phyloP scores from a whole-genome alignment of 2,797 vertebrate species.

The Mionectes olivaceus region DNA sequence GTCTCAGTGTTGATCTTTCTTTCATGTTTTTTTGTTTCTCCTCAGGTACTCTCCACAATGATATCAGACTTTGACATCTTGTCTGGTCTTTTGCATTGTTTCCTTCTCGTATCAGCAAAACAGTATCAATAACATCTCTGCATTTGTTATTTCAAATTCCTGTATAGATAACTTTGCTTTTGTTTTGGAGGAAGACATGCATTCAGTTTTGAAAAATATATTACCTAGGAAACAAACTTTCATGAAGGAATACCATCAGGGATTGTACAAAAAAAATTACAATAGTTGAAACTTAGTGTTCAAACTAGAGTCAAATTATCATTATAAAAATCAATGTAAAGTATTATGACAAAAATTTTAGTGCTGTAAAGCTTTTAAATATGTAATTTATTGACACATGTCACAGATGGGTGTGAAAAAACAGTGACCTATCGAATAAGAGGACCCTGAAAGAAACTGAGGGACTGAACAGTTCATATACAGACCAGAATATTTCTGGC shows the following conservation, averaged over 20 bases:
- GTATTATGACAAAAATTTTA: background rate
- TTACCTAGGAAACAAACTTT: background rate
- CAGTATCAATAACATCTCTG: background rate
- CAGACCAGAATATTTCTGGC: background rate
- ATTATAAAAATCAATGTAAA: background rate
- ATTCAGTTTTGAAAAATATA: background rate
- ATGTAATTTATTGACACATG: background rate
- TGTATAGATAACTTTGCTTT: background rate
- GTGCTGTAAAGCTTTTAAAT: background rate
- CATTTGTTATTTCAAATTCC: background rate
- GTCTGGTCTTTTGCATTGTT: background rate
- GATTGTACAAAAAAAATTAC: background rate
- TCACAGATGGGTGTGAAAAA: background rate
- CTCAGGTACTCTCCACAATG: background rate
- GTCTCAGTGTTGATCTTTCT: background rate
- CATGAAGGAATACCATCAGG: background rate
- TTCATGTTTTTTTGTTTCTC: background rate
- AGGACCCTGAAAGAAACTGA: background rate
- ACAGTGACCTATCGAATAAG: background rate
- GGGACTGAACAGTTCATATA: background rate
- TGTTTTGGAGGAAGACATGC: background rate
- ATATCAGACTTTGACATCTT: background rate
- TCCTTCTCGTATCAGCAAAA: background rate
- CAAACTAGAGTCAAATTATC: background rate
- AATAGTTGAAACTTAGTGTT: background rate